Base-by-base conservation (phyloP, 1,140 invertebrate species). In the Brachionus plicatilis region DNA sequence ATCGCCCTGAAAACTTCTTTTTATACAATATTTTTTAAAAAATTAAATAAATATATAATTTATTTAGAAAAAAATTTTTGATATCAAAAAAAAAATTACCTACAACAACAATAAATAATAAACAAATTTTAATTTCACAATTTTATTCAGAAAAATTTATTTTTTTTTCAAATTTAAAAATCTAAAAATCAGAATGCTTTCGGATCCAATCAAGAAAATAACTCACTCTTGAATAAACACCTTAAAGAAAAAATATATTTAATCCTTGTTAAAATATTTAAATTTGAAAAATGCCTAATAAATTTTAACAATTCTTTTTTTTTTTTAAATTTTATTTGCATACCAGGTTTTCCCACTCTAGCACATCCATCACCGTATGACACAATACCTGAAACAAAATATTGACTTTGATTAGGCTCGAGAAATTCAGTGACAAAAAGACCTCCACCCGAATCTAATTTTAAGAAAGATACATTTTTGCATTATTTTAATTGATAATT, bases 291-390 rank as follows among this genome's bases (percentile, higher is more conserved):
- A 37, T 37, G 6, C 2, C 33, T 6, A 37, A 37, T 37, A 37
- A 37, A 37, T 37, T 37, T 37, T 7, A 37, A 37, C 33, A 37
- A 37, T 37, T 37, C n/a, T 37, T 7, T 37, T 7, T 37, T 7
- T 37, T 37, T 37, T 37, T 0, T 4, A 37, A 37, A 37, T 6
- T 37, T 37, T 7, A 37, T 37, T 37, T 37, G 33, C 8, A 27
- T 83, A 47, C 82, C 82, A 7, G 82, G 82, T 50, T 72, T 70
- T n/a, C 29, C 37, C 1, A 68, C 11, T 20, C 82, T 8, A 8
- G 65, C 82, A 56, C 82, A 83, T 29, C 60, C 60, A 45, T 70
- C 82, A 11, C 82, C 82, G 41, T 83, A 83, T 5, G 82, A 83
- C 11, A 83, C 82, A 20, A 83, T 70, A 11, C 82, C 82, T 27